Evolutionary conservation across 2,113 vertebrate genomes (phyloP), one percentile per base, ranked within the genome.

Genomic region (Ploceus nigricollis): DNA sequence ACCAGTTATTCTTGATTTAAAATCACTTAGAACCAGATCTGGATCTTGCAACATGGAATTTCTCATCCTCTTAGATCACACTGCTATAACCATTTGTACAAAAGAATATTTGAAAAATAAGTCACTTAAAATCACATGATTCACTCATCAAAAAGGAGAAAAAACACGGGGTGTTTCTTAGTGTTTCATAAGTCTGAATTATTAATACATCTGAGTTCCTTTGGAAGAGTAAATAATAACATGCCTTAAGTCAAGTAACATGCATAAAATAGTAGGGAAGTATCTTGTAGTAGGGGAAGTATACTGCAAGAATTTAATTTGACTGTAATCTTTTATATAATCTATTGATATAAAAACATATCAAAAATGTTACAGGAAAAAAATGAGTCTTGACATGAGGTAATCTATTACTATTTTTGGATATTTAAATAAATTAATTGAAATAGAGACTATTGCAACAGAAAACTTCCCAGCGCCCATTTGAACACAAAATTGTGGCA

Each of bases 91-190:
- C 0, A 21, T 48, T 82, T 69, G 25, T 65, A 75, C 4, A 5
- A 69, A 79, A 56, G 7, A 40, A 28, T 17, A 5, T 40, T 28
- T 80, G 17, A 75, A 86, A 86, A 65, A 39, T 45, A 76, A 57
- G 6, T 27, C 24, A 10, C 12, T 58, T 75, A 82, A 85, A 86
- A 71, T 48, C 3, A 22, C 0, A 1, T 35, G 11, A 33, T 53
- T 82, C 4, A 13, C 2, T 63, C 28, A 57, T 44, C 6, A 25
- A 40, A 37, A 75, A 61, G 5, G 33, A 15, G 6, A 7, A 51
- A 57, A 82, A 58, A 1, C 0, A 0, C 8, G 33, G 5, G 0
- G 0, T 13, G 77, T 85, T 60, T 15, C 20, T 56, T 12, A 64
- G 3, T 47, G 30, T 51, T 81, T 64, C 24, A 23, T 28, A 21